Evolutionary conservation across 2,888 invertebrate genomes (phyloP).

Genomic region (Cyclophora punctaria): DNA sequence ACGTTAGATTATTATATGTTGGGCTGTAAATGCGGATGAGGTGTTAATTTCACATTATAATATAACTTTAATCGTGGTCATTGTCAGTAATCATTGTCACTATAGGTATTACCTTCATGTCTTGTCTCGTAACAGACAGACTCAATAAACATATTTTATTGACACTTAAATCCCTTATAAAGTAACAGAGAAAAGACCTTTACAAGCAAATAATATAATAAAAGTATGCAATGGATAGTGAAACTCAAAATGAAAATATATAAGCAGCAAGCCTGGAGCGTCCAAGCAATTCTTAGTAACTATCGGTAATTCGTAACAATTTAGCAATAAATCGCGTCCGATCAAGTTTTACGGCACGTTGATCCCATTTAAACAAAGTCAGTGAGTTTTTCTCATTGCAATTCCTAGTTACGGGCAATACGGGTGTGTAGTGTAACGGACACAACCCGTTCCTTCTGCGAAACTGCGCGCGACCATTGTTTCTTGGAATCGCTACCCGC

Average conservation of each 20-base stretch:
- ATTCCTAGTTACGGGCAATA: constrained; percentile 61
- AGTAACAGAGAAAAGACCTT: too few relatives aligned
- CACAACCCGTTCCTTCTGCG: constrained; percentile 64
- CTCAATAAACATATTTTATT: too few relatives aligned
- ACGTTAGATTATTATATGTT: too few relatives aligned
- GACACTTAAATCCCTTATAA: too few relatives aligned
- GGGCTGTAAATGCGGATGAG: too few relatives aligned
- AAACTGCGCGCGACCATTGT: constrained; percentile 59
- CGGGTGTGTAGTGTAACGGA: constrained; percentile 48
- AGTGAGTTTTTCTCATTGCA: constrained; percentile 62
- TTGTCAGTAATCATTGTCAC: too few relatives aligned
- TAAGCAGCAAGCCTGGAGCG: constrained; percentile 6
- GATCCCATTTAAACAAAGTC: constrained; percentile 62
- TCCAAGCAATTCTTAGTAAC: constrained; percentile 35
- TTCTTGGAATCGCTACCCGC: constrained; percentile 62
- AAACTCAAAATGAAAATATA: background rate
- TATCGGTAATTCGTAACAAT: constrained; percentile 57
- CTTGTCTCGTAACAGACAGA: too few relatives aligned
- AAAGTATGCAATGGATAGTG: background rate
- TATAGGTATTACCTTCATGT: too few relatives aligned
- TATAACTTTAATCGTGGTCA: too few relatives aligned
- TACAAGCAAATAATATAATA: too few relatives aligned
- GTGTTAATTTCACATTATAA: too few relatives aligned
- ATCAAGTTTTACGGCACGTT: constrained; percentile 42
- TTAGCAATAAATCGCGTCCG: constrained; percentile 55